phyloP scores from a whole-genome alignment of 2,113 vertebrate genomes.

The Colaptes auratus region DNA sequence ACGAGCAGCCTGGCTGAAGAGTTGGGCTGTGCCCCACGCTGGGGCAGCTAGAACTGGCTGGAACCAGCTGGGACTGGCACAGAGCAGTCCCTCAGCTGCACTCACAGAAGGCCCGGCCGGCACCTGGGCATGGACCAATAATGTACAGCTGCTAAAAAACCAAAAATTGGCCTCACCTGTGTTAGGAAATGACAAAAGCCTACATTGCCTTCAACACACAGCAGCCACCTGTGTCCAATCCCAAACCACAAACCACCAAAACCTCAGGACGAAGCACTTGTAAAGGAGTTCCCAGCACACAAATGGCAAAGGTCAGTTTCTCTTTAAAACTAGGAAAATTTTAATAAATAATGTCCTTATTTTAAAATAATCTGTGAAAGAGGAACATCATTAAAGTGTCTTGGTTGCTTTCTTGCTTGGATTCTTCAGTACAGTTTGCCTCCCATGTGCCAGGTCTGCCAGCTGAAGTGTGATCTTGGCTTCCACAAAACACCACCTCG shows the following conservation, averaged over 20 bases:
- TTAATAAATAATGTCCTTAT: not conserved
- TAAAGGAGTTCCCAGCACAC: not conserved
- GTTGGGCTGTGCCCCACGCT: not conserved
- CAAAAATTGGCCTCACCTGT: not conserved
- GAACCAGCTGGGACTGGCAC: accelerated
- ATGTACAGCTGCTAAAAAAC: not conserved
- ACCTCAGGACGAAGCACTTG: not conserved
- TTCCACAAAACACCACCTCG: not conserved
- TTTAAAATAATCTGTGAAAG: not conserved
- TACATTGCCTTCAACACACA: accelerated
- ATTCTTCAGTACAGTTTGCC: not conserved
- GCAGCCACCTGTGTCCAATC: not conserved
- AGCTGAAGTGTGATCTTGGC: not conserved
- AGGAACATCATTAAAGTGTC: not conserved
- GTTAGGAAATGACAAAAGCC: not conserved
- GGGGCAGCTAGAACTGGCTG: accelerated
- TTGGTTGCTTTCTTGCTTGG: not conserved
- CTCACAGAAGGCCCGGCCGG: accelerated
- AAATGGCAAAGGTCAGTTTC: not conserved
- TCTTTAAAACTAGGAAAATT: not conserved
- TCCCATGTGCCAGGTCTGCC: not conserved
- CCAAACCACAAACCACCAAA: not conserved
- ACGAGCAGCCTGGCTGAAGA: not conserved
- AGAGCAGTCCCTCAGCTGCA: not conserved
- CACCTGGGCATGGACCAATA: accelerated